These are phyloP conservation scores for Lasius fuliginosus DNA, from an alignment of 2,888 invertebrate genomes.

Conservation along the genomic window DNA sequence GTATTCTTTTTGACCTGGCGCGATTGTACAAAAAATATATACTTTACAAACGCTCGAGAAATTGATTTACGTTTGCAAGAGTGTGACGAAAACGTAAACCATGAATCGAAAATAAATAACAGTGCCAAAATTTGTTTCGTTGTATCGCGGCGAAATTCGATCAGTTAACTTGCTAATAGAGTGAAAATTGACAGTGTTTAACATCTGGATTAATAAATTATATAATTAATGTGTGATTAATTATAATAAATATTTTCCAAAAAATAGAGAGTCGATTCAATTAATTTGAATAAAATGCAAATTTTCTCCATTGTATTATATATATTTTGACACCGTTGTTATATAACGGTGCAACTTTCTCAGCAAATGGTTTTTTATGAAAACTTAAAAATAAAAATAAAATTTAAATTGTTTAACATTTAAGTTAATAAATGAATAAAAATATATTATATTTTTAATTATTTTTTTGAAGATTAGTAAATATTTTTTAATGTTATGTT, in stretches of 20 bases:
- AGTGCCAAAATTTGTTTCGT: conserved; percentile 9
- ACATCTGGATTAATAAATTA: background rate
- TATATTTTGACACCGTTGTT: background rate
- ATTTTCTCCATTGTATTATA: background rate
- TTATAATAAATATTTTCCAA: background rate
- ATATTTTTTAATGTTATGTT: background rate
- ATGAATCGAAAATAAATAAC: background rate
- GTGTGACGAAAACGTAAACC: conserved; percentile 14
- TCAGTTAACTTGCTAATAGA: background rate
- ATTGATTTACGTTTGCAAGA: conserved; percentile 26
- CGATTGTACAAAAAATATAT: background rate
- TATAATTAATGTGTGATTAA: background rate
- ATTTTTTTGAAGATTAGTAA: background rate
- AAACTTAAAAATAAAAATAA: background rate
- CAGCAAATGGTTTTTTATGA: background rate
- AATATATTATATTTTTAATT: background rate
- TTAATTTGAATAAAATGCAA: background rate
- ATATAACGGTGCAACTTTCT: background rate
- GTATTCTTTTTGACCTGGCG: conserved; percentile 22
- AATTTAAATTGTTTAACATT: background rate
- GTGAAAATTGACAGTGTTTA: background rate
- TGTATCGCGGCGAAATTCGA: background rate
- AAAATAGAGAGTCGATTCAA: background rate
- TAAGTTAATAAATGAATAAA: background rate
- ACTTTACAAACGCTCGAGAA: background rate